phyloP scores from a whole-genome alignment of 2,888 invertebrate species.

The Chaetoderma sp. region DNA sequence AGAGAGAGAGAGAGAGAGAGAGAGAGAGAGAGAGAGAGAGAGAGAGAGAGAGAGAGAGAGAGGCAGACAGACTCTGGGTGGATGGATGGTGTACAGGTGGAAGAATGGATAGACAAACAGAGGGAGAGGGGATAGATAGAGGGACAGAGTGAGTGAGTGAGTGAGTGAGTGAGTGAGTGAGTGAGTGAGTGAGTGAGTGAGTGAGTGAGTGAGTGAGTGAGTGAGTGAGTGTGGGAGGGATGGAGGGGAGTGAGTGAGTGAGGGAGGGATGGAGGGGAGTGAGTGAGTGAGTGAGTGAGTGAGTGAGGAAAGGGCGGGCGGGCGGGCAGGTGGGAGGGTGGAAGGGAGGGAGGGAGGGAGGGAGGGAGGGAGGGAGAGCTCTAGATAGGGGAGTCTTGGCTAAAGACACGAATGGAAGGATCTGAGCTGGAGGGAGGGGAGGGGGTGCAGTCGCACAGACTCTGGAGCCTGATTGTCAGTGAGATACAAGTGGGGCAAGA shows the following conservation, averaged over 20 bases:
- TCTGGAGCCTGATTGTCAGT: too few relatives aligned
- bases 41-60: background rate
- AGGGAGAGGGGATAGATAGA: slow-evolving; percentile 4
- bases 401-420: too few relatives aligned
- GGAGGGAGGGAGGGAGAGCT: slow-evolving; percentile 16
- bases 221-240: slow-evolving; percentile 19
- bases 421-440: too few relatives aligned
- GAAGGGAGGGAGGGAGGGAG: slow-evolving; percentile 3
- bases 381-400: too few relatives aligned
- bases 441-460: too few relatives aligned
- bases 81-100: background rate
- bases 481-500: too few relatives aligned
- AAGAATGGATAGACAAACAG: background rate
- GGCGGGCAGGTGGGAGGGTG: too few relatives aligned
- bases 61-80: slow-evolving; percentile 2
- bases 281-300: too few relatives aligned
- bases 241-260: too few relatives aligned
- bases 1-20: background rate
- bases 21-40: slow-evolving; percentile 7
- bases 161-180: background rate
- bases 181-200: slow-evolving; percentile 15
- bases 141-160: slow-evolving; percentile 7
- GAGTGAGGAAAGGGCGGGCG: background rate
- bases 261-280: too few relatives aligned
- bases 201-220: slow-evolving; percentile 13